Evolutionary conservation across 2,888 invertebrate genomes (phyloP).

Genomic region (Aphidoletes aphidimyza): DNA sequence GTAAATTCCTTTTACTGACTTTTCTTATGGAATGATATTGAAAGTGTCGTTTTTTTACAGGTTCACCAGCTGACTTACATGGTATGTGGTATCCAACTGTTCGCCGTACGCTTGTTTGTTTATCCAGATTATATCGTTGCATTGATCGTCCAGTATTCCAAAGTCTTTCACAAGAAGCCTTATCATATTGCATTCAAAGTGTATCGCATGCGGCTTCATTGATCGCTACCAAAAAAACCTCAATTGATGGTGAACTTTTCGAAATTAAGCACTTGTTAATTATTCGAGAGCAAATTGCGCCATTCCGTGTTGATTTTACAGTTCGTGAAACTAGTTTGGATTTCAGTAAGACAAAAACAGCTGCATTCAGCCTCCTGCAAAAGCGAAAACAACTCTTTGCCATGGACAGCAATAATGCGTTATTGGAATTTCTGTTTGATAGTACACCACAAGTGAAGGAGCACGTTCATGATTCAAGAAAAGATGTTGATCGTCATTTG

Average conservation of each 20-base stretch:
- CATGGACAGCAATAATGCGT: conserved; percentile 86
- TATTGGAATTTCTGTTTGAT: conserved; percentile 91
- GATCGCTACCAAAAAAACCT: conserved; percentile 79
- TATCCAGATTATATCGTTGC: conserved; percentile 89
- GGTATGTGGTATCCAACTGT: conserved; percentile 99
- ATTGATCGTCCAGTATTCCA: conserved; percentile 96
- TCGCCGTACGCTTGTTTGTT: conserved; percentile 89
- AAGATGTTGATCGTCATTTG: conserved; percentile 93
- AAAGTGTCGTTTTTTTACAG: conserved; percentile 61
- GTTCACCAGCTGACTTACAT: conserved; percentile 94
- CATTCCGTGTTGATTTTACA: conserved; percentile 95
- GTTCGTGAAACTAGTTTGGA: conserved; percentile 93
- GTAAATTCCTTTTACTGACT: too few species aligned
- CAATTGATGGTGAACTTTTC: conserved; percentile 95
- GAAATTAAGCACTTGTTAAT: conserved; percentile 98
- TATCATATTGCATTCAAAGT: conserved; percentile 91
- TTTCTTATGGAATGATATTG: not conserved
- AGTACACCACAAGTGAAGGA: conserved; percentile 95
- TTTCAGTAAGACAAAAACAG: conserved; percentile 90
- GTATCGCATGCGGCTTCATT: conserved; percentile 82
- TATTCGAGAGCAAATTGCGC: conserved; percentile 96
- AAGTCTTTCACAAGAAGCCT: conserved; percentile 95
- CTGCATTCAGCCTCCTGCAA: conserved; percentile 79
- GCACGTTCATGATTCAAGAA: conserved; percentile 91
- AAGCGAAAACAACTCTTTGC: conserved; percentile 88